These are phyloP conservation scores for Protobothrops mucrosquamatus DNA, from an alignment of 2,113 vertebrate species.

Conservation along the genomic window DNA sequence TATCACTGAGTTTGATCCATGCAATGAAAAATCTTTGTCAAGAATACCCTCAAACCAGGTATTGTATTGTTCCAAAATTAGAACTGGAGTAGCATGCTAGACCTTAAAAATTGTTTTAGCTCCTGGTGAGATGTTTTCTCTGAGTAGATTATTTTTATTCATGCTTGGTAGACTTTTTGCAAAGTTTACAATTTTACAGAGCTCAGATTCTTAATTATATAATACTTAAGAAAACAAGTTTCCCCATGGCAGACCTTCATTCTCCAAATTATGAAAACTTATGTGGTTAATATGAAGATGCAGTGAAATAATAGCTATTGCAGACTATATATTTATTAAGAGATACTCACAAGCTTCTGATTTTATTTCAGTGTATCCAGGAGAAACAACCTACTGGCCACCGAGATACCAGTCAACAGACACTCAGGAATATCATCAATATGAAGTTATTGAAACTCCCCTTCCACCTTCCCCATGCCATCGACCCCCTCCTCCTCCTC, in stretches of 20 bases:
- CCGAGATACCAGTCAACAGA: slow-evolving; percentile 75
- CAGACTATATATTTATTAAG: background rate
- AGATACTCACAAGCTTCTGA: slow-evolving; percentile 38
- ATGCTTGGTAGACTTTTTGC: background rate
- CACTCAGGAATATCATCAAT: slow-evolving; percentile 80
- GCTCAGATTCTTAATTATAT: background rate
- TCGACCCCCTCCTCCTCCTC: slow-evolving; percentile 46
- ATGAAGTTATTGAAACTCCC: slow-evolving; percentile 80
- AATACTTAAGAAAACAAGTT: background rate
- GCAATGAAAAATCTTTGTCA: background rate
- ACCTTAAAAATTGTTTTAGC: background rate
- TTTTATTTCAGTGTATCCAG: slow-evolving; percentile 79
- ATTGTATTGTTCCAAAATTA: background rate
- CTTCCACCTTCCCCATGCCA: slow-evolving; percentile 61
- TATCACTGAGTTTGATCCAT: background rate
- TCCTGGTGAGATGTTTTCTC: background rate
- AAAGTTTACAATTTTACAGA: background rate
- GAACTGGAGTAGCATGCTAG: background rate
- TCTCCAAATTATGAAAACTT: background rate
- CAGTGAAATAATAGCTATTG: background rate
- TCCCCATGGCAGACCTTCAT: background rate
- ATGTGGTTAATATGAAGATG: background rate
- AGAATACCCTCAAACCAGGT: background rate
- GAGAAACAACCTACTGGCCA: slow-evolving; percentile 74
- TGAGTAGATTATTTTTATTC: background rate